A percentile compares a stretch with the other conserved stretches of the same genome.
These are phyloP conservation scores for Phenganax subtilis DNA, from an alignment of 92 coral and sea anemone genomes.

Conservation along the genomic window DNA sequence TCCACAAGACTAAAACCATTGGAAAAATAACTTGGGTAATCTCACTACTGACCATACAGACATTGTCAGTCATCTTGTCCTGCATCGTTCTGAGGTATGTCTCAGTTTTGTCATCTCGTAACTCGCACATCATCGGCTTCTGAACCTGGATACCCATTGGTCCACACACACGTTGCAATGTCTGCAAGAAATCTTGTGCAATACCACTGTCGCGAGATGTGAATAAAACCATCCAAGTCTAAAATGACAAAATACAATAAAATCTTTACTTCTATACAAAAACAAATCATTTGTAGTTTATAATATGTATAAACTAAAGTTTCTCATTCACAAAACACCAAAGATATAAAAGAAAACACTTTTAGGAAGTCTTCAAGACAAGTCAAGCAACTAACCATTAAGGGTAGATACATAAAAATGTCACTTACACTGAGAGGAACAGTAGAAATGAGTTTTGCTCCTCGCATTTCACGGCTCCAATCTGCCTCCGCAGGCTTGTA, in stretches of 20 bases:
- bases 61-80: background rate
- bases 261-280: background rate
- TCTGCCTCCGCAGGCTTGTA: slow-evolving; percentile 79
- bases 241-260: slow-evolving; percentile 3
- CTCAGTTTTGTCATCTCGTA: slow-evolving; percentile 75
- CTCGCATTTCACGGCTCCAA: slow-evolving; percentile 88
- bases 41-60: slow-evolving; percentile 54
- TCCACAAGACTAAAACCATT: background rate
- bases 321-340: too few species aligned
- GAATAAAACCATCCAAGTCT: slow-evolving; percentile 55
- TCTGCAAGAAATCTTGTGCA: slow-evolving; percentile 64
- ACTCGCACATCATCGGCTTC: slow-evolving; percentile 18
- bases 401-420: background rate
- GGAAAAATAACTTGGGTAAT: background rate
- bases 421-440: slow-evolving; percentile 39
- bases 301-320: background rate
- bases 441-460: slow-evolving; percentile 62
- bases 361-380: too few species aligned
- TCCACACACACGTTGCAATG: slow-evolving; percentile 65
- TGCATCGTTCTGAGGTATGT: slow-evolving; percentile 51
- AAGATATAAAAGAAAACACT: too few species aligned
- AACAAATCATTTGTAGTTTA: background rate
- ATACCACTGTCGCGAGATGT: slow-evolving; percentile 52
- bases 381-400: background rate
- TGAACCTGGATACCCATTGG: slow-evolving; percentile 80